Conservation (phyloP, 2,113 vertebrate genomes). For the Apodemus sylvaticus region DNA sequence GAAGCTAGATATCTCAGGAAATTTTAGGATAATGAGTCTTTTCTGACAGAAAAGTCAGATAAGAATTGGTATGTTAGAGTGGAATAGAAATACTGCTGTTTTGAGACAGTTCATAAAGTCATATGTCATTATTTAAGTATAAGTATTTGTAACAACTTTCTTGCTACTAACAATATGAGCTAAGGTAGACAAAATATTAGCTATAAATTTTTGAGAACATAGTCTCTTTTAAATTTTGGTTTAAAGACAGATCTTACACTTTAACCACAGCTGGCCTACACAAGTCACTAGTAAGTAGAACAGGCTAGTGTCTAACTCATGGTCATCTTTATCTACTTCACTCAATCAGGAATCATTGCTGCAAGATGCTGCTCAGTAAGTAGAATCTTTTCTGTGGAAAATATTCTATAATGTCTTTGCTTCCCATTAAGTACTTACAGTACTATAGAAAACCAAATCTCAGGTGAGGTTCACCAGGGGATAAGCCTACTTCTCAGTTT, state of each 20-base stretch:
- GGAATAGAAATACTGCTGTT: background rate
- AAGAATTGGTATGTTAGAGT: background rate
- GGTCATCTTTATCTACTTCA: background rate
- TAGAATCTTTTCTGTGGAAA: background rate
- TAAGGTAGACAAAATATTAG: background rate
- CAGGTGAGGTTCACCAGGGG: background rate
- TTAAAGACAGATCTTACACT: background rate
- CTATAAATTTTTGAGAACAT: background rate
- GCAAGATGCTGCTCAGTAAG: background rate
- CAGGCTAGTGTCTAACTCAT: background rate
- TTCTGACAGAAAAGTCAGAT: background rate
- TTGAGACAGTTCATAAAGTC: background rate
- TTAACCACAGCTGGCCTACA: background rate
- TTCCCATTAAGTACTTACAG: background rate
- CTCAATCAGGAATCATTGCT: background rate
- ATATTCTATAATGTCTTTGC: background rate
- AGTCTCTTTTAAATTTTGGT: background rate
- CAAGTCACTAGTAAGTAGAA: too few relatives aligned
- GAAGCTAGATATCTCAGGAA: background rate
- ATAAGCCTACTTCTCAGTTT: background rate
- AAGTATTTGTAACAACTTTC: background rate
- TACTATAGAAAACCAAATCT: background rate
- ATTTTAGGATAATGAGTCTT: accelerated
- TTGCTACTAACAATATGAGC: background rate
- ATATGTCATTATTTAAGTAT: background rate